Evolutionary conservation across 2,113 vertebrate genomes (phyloP).

Genomic region (Taurulus bubalis): DNA sequence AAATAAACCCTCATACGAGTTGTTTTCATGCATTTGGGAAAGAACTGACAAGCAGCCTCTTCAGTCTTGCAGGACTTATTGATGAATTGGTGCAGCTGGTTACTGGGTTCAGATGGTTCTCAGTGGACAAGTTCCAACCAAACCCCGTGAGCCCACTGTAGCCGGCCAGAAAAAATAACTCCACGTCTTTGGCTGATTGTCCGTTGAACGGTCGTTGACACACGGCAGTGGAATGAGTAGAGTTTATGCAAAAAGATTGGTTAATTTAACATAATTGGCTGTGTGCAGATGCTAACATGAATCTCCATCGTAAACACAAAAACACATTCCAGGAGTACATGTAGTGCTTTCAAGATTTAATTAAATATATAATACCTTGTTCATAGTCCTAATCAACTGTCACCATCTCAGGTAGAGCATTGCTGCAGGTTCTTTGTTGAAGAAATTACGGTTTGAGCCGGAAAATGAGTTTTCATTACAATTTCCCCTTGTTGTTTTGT

Average conservation of each 20-base stretch:
- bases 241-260: neutral
- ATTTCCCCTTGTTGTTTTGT: constrained; percentile 14
- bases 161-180: neutral
- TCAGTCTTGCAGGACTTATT: no score
- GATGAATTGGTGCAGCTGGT: neutral
- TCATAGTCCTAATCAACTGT: constrained; percentile 25
- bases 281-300: neutral
- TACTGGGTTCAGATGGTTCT: neutral
- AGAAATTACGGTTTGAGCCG: neutral
- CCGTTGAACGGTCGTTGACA: neutral
- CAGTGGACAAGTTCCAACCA: neutral
- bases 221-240: neutral
- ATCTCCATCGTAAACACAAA: neutral
- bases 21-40: neutral
- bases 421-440: neutral
- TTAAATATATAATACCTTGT: neutral
- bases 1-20: neutral
- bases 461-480: neutral
- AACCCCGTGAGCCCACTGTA: neutral
- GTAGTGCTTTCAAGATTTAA: neutral
- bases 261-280: constrained; percentile 7
- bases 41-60: neutral
- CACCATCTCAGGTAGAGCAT: neutral
- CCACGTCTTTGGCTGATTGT: neutral
- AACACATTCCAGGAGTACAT: neutral